Conservation (phyloP, 2,113 vertebrate species). For the Corythornis cristatus region DNA sequence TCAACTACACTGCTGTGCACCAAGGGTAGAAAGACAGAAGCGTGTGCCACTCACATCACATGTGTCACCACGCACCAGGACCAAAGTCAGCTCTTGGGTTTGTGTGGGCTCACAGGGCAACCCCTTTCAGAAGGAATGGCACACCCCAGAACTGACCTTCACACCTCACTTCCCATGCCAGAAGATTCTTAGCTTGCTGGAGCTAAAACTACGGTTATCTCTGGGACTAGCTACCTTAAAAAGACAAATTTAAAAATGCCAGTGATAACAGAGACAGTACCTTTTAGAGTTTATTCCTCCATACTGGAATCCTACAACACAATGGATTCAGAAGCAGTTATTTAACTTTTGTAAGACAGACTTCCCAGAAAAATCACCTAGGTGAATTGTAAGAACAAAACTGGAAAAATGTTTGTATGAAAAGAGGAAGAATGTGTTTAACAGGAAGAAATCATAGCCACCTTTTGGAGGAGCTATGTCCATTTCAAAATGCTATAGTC, state of each 20-base stretch:
- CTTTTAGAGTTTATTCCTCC: neutral
- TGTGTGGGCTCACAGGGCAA: neutral
- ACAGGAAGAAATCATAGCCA: neutral
- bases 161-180: fast-evolving
- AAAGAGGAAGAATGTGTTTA: neutral
- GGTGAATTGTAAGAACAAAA: neutral
- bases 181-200: neutral
- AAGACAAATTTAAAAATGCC: neutral
- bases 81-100: neutral
- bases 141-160: fast-evolving
- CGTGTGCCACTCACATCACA: fast-evolving
- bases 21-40: neutral
- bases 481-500: neutral
- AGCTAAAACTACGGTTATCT: neutral
- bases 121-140: neutral
- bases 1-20: neutral
- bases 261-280: neutral
- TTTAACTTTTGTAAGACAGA: neutral
- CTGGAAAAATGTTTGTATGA: neutral
- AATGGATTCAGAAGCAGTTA: neutral
- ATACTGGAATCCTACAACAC: neutral
- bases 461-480: neutral
- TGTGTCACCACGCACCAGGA: fast-evolving
- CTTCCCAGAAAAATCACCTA: neutral
- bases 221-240: neutral